Percentiles rank a stretch among this genome's conserved stretches.
Evolutionary conservation across 2,113 vertebrate species (phyloP).

Genomic region (Burhinus oedicnemus): DNA sequence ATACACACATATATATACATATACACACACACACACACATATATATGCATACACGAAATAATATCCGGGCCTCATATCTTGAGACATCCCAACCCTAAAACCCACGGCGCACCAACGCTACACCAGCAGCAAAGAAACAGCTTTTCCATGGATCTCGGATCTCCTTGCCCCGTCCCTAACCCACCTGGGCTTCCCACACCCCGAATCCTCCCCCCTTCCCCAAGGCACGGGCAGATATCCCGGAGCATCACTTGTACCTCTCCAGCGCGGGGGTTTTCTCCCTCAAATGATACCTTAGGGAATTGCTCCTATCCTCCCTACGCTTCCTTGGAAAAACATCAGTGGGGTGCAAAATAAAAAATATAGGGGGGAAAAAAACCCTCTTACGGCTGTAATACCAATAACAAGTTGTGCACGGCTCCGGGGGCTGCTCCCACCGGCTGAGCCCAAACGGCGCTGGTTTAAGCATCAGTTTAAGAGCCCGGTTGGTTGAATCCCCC

Average conservation of each 20-base stretch:
- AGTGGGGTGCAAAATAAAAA: background rate
- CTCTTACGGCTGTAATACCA: background rate
- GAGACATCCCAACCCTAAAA: background rate
- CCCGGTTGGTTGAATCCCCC: background rate
- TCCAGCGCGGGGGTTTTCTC: background rate
- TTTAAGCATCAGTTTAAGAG: background rate
- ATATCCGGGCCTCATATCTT: background rate
- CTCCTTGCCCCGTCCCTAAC: background rate
- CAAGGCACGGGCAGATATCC: fast-evolving
- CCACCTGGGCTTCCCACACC: background rate
- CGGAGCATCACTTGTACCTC: background rate
- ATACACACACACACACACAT: no score
- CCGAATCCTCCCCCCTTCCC: background rate
- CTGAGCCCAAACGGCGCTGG: background rate
- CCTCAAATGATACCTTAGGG: fast-evolving
- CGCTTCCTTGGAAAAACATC: background rate
- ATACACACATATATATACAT: background rate
- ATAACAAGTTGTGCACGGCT: fast-evolving
- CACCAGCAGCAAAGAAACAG: background rate
- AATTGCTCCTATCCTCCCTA: no score
- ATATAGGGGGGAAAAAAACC: background rate
- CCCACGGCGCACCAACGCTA: no score
- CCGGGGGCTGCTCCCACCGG: background rate
- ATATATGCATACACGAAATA: background rate
- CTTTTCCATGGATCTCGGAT: background rate